phyloP scores from a whole-genome alignment of 2,888 invertebrate genomes.

The Coleophora deauratella region DNA sequence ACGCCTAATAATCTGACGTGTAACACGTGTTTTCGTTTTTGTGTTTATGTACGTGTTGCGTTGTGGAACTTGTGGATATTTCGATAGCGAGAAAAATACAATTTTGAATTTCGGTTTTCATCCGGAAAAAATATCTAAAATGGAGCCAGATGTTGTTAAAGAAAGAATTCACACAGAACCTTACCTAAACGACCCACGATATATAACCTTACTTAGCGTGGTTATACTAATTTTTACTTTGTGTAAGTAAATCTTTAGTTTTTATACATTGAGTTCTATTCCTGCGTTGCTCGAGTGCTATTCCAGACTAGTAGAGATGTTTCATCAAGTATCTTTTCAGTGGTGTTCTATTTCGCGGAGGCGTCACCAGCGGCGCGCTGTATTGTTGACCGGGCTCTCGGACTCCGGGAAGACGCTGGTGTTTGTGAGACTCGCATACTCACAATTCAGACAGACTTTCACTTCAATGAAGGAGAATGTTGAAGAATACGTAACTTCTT shows the following conservation, averaged over 20 bases:
- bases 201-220: conserved; percentile 63
- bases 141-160: conserved; percentile 61
- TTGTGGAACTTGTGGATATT: too few relatives aligned
- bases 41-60: too few relatives aligned
- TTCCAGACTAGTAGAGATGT: too few relatives aligned
- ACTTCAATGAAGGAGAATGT: conserved; percentile 93
- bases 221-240: conserved; percentile 55
- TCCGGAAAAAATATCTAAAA: conserved; percentile 15
- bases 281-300: too few relatives aligned
- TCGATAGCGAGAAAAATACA: too few relatives aligned
- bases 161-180: conserved; percentile 64
- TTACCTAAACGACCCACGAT: conserved; percentile 58
- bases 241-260: too few relatives aligned
- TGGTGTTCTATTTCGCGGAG: conserved; percentile 75
- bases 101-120: too few relatives aligned
- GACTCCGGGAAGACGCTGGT: conserved; percentile 94
- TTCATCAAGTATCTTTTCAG: too few relatives aligned
- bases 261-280: too few relatives aligned
- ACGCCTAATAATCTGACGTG: too few relatives aligned
- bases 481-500: conserved; percentile 77
- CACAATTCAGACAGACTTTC: conserved; percentile 82
- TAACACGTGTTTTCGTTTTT: too few relatives aligned
- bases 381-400: conserved; percentile 88
- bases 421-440: conserved; percentile 84
- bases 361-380: conserved; percentile 74